Percentiles rank a stretch among this genome's conserved stretches.
phyloP scores from a whole-genome alignment of 2,888 invertebrate species.

The Dichetophora obliterata region DNA sequence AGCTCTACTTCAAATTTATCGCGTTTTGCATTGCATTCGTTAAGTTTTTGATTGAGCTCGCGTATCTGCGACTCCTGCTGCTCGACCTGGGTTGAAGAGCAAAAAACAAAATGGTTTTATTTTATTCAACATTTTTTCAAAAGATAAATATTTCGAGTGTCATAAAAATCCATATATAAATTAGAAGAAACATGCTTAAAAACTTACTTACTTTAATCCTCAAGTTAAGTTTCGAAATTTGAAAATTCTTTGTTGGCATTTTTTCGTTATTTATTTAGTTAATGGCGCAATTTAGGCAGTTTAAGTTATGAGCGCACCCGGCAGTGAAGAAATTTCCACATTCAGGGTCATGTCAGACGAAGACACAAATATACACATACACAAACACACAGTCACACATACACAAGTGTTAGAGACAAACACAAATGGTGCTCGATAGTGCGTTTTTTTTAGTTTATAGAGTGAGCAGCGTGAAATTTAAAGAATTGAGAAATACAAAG shows the following conservation, averaged over 20 bases:
- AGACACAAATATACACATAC: neutral
- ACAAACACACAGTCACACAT: neutral
- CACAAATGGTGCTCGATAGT: constrained; percentile 8
- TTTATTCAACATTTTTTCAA: neutral
- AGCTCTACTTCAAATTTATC: constrained; percentile 79
- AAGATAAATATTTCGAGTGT: neutral
- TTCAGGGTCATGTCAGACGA: neutral
- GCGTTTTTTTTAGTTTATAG: neutral
- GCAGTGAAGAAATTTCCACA: neutral
- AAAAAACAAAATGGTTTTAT: neutral
- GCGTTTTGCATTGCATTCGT: constrained; percentile 75
- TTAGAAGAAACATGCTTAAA: constrained; percentile 14
- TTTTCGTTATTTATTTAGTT: neutral
- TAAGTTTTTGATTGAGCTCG: constrained; percentile 76
- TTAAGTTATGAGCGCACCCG: neutral
- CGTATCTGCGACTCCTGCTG: constrained; percentile 82
- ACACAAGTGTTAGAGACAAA: neutral
- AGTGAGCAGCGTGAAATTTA: constrained; percentile 28
- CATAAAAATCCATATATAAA: neutral
- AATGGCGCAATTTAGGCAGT: neutral
- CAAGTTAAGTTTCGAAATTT: constrained; percentile 16
- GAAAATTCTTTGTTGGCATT: constrained; percentile 13
- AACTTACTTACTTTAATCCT: constrained; percentile 30
- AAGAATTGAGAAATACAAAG: neutral
- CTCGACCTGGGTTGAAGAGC: constrained; percentile 75